Base-by-base conservation (phyloP, 2,888 invertebrate genomes). In the Boloria euphrosyne region DNA sequence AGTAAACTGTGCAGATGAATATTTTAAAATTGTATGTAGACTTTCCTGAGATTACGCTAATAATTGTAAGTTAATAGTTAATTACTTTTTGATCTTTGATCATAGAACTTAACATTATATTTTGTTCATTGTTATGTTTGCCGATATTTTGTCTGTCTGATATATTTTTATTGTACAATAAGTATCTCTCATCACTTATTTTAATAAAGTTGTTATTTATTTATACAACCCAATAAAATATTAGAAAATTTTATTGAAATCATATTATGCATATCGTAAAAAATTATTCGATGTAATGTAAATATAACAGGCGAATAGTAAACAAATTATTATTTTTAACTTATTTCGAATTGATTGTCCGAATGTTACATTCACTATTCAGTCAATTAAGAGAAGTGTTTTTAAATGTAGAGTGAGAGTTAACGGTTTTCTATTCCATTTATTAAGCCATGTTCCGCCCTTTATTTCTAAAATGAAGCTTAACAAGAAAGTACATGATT, bases 121-220 rank as follows among this genome's bases (percentile, higher is more conserved):
- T 76, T 85, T 86, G 82, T 89, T 88, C 78, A 79, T 89, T 90
- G 90, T 90, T 92, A 90, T 86, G 89, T 90, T 91, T 91, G 88
- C 82, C 82, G 76, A 80, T 83, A 71, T 80, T 85, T 80, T 76
- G 57, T 84, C 83, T 81, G 80, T 80, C 80, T 77, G 74, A 84
- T 80, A 84, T 85, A 84, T 72, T 71, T 85, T 82, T 83, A 84
- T 80, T 84, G 83, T 85, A 85, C 79, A 81, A 83, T 87, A n/a
- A n/a, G n/a, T 81, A 84, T 82, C 82, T 83, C 43, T 58, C 38
- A 53, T 53, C 80, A 78, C 79, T 80, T 82, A 78, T 81, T 80
- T 81, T 80, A 80, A 82, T 82, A 80, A 79, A 84, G 81, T 86
- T 83, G 83, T 87, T 87, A 59, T 84, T 87, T 89, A 87, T 89